Conservation (phyloP, 2,888 invertebrate genomes). For the Eustalomyia histrio region DNA sequence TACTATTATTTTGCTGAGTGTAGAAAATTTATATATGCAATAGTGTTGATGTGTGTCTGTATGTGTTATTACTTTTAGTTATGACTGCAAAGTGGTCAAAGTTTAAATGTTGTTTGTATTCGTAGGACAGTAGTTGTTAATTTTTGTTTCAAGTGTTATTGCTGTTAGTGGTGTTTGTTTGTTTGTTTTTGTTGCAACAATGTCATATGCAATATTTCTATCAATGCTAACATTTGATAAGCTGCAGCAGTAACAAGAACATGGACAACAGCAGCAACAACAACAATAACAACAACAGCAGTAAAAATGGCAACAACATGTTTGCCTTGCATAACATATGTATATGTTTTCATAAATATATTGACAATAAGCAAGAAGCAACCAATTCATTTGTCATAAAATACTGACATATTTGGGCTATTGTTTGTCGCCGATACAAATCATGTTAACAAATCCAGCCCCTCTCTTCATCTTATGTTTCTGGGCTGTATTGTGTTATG, state of each 20-base stretch:
- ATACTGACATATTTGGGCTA: conserved; percentile 68
- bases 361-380: conserved; percentile 49
- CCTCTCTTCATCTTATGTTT: not conserved
- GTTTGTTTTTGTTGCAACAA: conserved; percentile 31
- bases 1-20: too few relatives aligned
- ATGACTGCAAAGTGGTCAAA: conserved; percentile 32
- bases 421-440: conserved; percentile 41
- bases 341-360: conserved; percentile 21
- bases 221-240: conserved; percentile 44
- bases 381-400: conserved; percentile 60
- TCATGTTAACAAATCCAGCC: conserved; percentile 21
- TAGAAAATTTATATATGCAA: not conserved
- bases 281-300: conserved; percentile 12
- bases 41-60: conserved; percentile 23
- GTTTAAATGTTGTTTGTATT: conserved; percentile 6
- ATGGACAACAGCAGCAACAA: conserved; percentile 12
- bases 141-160: not conserved
- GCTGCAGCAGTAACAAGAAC: conserved; percentile 26
- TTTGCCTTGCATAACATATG: not conserved
- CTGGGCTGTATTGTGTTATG: not conserved
- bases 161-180: not conserved
- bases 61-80: conserved; percentile 29
- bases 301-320: conserved; percentile 22
- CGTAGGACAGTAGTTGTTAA: not conserved
- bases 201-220: conserved; percentile 48